Evolutionary conservation across 53 echinoderm and acorn worm genomes (phyloP).

Genomic region (Holothuria scabra): DNA sequence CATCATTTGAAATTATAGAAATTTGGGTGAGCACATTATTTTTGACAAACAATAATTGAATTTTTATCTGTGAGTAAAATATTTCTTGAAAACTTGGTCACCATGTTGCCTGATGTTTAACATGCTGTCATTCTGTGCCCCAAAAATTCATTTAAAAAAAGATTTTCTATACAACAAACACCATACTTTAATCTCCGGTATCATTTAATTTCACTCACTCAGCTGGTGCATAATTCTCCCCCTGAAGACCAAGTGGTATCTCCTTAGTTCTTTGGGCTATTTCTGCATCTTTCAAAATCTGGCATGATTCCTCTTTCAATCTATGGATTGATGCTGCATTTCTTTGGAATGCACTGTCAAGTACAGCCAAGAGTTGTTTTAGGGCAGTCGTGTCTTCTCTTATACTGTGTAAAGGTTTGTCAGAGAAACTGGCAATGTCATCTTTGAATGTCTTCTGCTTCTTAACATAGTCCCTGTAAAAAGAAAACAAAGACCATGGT

Average conservation of each 20-base stretch:
- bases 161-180: too few relatives aligned
- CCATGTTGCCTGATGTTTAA: too few relatives aligned
- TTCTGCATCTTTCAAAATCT: conserved; percentile 93
- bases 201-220: conserved; percentile 64
- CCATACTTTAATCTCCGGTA: too few relatives aligned
- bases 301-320: conserved; percentile 88
- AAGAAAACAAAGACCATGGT: not conserved
- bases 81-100: too few relatives aligned
- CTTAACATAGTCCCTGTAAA: conserved; percentile 80
- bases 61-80: too few relatives aligned
- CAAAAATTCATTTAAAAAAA: too few relatives aligned
- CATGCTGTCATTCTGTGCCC: too few relatives aligned
- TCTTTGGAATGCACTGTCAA: conserved; percentile 82
- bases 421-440: conserved; percentile 89
- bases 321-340: conserved; percentile 89
- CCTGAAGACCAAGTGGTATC: conserved; percentile 90
- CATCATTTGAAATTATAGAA: too few relatives aligned
- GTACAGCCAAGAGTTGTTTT: conserved; percentile 83
- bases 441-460: conserved; percentile 89
- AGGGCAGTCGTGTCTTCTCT: conserved; percentile 87
- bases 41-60: too few relatives aligned
- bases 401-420: conserved; percentile 83
- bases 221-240: conserved; percentile 86
- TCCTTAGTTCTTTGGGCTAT: conserved; percentile 93
- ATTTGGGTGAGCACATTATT: too few relatives aligned